Conservation (phyloP, 2,888 invertebrate species). For the Xylota sylvarum region DNA sequence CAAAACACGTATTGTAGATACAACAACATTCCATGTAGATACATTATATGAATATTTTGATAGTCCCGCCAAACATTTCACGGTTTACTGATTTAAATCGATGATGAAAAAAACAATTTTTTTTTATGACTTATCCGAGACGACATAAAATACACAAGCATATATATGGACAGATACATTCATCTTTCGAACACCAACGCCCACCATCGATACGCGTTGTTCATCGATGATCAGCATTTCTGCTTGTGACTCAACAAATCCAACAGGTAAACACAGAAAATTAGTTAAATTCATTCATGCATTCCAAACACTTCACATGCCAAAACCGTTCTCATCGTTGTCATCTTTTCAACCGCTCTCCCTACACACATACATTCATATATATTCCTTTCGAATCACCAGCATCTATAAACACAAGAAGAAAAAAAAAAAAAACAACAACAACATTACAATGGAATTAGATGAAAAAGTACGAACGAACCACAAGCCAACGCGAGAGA, state of each 20-base stretch:
- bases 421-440: background rate
- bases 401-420: constrained; percentile 8
- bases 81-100: constrained; percentile 33
- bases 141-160: background rate
- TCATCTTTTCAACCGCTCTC: constrained; percentile 32
- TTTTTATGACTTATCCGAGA: background rate
- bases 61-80: constrained; percentile 41
- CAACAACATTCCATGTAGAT: constrained; percentile 25
- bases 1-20: constrained; percentile 5
- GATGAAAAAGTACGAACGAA: constrained; percentile 19
- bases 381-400: constrained; percentile 13
- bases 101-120: constrained; percentile 17
- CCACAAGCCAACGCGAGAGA: constrained; percentile 35
- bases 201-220: constrained; percentile 15
- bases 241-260: constrained; percentile 48
- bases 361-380: constrained; percentile 2
- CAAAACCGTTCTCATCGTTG: constrained; percentile 49
- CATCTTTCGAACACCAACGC: constrained; percentile 36
- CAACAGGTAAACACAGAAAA: constrained; percentile 45
- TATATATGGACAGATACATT: constrained; percentile 14
- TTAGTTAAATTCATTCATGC: constrained; percentile 64
- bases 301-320: constrained; percentile 62
- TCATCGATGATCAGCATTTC: constrained; percentile 35
- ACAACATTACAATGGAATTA: constrained; percentile 17
- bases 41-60: constrained; percentile 44